phyloP scores from a whole-genome alignment of 2,113 vertebrate species.

The Nothoprocta perdicaria region DNA sequence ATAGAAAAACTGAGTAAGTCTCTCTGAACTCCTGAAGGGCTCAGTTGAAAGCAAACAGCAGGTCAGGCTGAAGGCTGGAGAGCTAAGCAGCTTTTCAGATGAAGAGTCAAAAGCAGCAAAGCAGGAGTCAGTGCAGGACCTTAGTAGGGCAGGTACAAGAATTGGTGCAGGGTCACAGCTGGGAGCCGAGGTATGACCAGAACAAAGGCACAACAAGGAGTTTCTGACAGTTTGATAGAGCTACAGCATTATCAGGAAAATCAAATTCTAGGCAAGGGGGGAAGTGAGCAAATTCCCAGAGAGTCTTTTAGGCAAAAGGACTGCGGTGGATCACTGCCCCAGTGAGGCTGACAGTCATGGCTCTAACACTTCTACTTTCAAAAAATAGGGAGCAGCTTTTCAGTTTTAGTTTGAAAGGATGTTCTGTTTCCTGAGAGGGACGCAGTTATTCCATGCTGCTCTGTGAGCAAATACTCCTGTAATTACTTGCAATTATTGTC shows the following conservation, averaged over 20 bases:
- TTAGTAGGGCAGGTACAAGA: not conserved
- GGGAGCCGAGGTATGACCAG: not conserved
- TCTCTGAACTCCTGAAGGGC: not conserved
- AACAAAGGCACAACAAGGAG: not conserved
- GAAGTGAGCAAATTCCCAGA: not conserved
- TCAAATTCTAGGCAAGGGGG: not conserved
- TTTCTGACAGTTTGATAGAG: not conserved
- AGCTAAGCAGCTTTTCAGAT: not conserved
- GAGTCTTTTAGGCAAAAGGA: not conserved
- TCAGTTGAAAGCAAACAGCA: not conserved
- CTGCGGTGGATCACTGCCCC: not conserved
- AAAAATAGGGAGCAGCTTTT: not conserved
- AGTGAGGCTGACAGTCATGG: not conserved
- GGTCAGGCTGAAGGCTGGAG: not conserved
- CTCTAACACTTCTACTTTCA: not conserved
- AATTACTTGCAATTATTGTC: not conserved
- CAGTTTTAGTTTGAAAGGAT: not conserved
- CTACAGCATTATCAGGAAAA: not conserved
- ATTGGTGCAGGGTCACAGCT: not conserved
- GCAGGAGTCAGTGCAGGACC: not conserved
- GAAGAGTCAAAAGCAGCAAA: not conserved
- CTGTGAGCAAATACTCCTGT: not conserved
- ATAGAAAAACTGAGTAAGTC: not conserved
- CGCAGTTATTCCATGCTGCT: not conserved
- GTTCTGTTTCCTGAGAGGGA: not conserved